phyloP scores from a whole-genome alignment of 2,797 vertebrate genomes.

The Diplodus puntazzo region DNA sequence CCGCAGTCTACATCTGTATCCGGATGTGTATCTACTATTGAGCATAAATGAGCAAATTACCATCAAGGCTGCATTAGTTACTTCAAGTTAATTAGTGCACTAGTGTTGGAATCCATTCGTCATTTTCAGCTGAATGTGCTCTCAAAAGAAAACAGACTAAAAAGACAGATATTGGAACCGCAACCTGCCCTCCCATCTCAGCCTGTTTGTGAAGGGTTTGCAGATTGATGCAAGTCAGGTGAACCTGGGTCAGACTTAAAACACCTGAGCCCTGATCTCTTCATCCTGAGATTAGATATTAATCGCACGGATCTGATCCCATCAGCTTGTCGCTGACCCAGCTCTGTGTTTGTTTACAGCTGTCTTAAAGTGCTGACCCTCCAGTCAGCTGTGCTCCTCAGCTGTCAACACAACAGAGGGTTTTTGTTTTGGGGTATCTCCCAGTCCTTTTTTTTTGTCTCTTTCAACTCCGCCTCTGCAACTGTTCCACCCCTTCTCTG shows the following conservation, averaged over 20 bases:
- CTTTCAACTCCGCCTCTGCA: neutral
- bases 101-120: neutral
- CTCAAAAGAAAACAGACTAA: neutral
- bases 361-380: slow-evolving; percentile 63
- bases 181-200: neutral
- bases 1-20: no score
- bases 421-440: slow-evolving; percentile 19
- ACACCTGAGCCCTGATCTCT: slow-evolving; percentile 53
- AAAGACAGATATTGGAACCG: slow-evolving; percentile 9
- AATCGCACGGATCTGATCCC: slow-evolving; percentile 70
- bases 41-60: neutral
- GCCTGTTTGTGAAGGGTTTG: slow-evolving; percentile 14
- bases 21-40: no score
- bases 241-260: slow-evolving; percentile 42
- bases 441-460: neutral
- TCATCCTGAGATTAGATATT: slow-evolving; percentile 66
- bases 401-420: slow-evolving; percentile 42
- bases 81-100: neutral
- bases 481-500: slow-evolving; percentile 1
- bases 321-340: slow-evolving; percentile 58
- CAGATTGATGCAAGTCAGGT: slow-evolving; percentile 50
- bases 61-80: neutral
- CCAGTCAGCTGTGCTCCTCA: slow-evolving; percentile 43
- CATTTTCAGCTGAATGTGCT: neutral
- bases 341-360: slow-evolving; percentile 68